Conservation (phyloP, 2,797 vertebrate genomes). For the Graptemys geographica region DNA sequence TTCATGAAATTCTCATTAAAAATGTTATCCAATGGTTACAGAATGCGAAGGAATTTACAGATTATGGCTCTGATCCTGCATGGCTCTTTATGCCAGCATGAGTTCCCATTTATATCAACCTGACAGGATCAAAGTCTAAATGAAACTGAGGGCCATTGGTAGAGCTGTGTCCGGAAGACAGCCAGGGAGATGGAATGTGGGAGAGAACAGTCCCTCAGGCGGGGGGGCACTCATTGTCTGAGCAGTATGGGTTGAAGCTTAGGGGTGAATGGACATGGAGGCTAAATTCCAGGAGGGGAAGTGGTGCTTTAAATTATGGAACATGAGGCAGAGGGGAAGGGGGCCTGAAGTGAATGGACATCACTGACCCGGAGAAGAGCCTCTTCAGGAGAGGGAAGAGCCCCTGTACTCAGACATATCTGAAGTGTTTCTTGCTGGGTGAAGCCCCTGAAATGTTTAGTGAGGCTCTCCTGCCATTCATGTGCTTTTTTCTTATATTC, state of each 20-base stretch:
- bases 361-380: constrained; percentile 9
- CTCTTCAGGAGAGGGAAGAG: neutral
- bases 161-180: neutral
- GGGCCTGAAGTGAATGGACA: constrained; percentile 35
- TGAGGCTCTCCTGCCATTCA: constrained; percentile 51
- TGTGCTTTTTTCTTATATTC: constrained; percentile 18
- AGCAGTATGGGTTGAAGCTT: neutral
- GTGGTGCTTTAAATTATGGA: neutral
- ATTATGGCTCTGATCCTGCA: neutral
- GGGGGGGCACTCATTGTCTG: constrained; percentile 8
- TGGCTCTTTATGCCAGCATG: neutral
- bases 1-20: neutral
- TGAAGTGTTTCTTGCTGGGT: constrained; percentile 36
- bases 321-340: constrained; percentile 17
- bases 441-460: constrained; percentile 45
- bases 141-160: neutral
- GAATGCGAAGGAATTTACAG: neutral
- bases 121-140: neutral
- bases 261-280: neutral
- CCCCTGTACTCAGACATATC: neutral
- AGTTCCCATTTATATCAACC: neutral
- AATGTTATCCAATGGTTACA: neutral
- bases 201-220: neutral
- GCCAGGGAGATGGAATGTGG: neutral
- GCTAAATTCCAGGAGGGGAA: constrained; percentile 7